A percentile compares a stretch with the other conserved stretches of the same genome.
These are phyloP conservation scores for Paralvinella palmiformis DNA, from an alignment of 1,140 invertebrate genomes.

Conservation along the genomic window DNA sequence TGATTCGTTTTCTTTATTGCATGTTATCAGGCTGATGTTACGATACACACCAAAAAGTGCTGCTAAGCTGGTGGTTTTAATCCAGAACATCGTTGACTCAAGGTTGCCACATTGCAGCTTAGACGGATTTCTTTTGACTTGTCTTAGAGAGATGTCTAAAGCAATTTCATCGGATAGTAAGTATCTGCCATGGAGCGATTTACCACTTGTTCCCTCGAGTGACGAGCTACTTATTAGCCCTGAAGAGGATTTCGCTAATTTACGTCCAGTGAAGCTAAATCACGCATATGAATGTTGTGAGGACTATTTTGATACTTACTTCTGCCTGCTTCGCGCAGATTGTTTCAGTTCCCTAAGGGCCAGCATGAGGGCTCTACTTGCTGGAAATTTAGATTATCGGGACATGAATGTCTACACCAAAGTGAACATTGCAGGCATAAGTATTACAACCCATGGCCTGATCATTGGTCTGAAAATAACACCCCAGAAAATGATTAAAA, in stretches of 20 bases:
- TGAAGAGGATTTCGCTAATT: neutral
- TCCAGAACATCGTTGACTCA: neutral
- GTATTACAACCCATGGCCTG: slow-evolving; percentile 1
- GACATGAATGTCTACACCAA: slow-evolving; percentile 12
- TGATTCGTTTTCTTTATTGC: neutral
- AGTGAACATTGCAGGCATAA: slow-evolving; percentile 3
- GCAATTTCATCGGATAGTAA: neutral
- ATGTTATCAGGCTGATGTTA: neutral
- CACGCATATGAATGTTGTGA: slow-evolving; percentile 2
- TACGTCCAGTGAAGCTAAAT: neutral
- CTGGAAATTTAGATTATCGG: neutral
- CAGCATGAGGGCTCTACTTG: neutral
- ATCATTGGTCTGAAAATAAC: neutral
- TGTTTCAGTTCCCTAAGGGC: neutral
- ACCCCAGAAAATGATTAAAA: neutral
- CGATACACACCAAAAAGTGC: neutral
- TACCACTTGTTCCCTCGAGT: slow-evolving; percentile 6
- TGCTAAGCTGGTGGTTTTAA: neutral
- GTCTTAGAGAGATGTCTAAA: neutral
- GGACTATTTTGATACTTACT: slow-evolving; percentile 8
- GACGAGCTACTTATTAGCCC: slow-evolving; percentile 3
- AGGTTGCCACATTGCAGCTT: neutral
- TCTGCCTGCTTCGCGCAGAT: slow-evolving; percentile 9
- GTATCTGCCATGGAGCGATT: neutral
- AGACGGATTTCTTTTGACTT: neutral